Evolutionary conservation across 2,888 invertebrate genomes (phyloP).

Genomic region (Drosophila basisetae): DNA sequence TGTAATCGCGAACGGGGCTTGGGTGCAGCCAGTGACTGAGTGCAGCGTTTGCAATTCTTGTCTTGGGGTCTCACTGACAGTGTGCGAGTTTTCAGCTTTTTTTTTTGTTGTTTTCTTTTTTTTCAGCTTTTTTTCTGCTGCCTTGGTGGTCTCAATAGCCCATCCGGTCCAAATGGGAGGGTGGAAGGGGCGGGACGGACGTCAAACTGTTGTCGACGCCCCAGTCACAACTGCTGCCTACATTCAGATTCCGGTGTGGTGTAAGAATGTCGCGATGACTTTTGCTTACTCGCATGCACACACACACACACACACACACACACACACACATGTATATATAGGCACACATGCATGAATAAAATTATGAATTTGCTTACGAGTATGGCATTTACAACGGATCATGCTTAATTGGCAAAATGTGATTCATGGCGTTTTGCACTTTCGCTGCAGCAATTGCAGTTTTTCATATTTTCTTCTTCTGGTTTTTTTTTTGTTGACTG

Average conservation of each 20-base stretch:
- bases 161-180: conserved; percentile 62
- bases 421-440: conserved; percentile 79
- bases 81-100: conserved; percentile 34
- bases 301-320: conserved; percentile 7
- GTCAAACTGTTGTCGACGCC: conserved; percentile 74
- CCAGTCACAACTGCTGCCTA: conserved; percentile 78
- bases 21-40: conserved; percentile 3
- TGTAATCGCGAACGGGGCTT: conserved; percentile 56
- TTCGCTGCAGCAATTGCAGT: conserved; percentile 49
- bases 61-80: conserved; percentile 15
- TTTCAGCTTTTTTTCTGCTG: conserved; percentile 62
- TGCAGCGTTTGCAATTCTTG: conserved; percentile 70
- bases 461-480: conserved; percentile 5
- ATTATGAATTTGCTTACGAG: conserved; percentile 68
- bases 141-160: conserved; percentile 80
- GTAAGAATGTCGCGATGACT: conserved; percentile 73
- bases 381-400: conserved; percentile 70
- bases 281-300: conserved; percentile 45
- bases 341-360: conserved; percentile 18
- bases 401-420: conserved; percentile 81
- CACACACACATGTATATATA: conserved; percentile 30
- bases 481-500: background rate
- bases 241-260: conserved; percentile 79
- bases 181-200: conserved; percentile 17
- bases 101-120: conserved; percentile 32